Evolutionary conservation across 92 coral and sea anemone genomes (phyloP).

Genomic region (Zoanthus sansibaricus): DNA sequence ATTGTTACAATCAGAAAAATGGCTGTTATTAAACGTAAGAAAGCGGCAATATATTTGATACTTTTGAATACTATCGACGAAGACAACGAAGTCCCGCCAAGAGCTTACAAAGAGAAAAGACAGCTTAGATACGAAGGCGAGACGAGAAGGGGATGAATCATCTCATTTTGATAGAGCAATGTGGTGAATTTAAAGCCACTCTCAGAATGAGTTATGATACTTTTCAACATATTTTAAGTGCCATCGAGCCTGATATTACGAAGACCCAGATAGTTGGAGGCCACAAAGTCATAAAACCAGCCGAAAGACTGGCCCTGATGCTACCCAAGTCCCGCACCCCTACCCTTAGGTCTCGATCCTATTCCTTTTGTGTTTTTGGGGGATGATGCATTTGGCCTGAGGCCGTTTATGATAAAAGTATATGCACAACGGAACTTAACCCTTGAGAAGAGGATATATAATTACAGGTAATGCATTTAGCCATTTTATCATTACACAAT

Average conservation of each 20-base stretch:
- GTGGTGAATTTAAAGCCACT: constrained; percentile 18
- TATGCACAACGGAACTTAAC: constrained; percentile 28
- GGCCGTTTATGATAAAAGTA: constrained; percentile 35
- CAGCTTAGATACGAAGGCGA: constrained; percentile 36
- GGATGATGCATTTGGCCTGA: constrained; percentile 44
- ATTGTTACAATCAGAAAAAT: constrained; percentile 24
- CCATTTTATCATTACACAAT: background rate
- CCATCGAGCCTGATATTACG: constrained; percentile 21
- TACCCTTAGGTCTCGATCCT: too few species aligned
- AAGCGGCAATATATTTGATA: constrained; percentile 35
- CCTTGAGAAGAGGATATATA: constrained; percentile 35
- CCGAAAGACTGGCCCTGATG: constrained; percentile 31
- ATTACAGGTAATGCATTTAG: constrained; percentile 32
- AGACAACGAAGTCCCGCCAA: constrained; percentile 29
- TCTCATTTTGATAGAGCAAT: constrained; percentile 5
- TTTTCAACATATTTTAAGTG: constrained; percentile 3
- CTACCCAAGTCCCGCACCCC: too few species aligned
- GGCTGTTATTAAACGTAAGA: constrained; percentile 17
- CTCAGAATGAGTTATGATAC: constrained; percentile 34
- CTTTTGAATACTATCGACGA: constrained; percentile 18
- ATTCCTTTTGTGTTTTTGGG: constrained; percentile 37
- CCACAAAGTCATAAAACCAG: constrained; percentile 18
- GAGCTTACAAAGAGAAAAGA: constrained; percentile 16
- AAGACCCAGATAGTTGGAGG: constrained; percentile 16
- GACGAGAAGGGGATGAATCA: constrained; percentile 19